A percentile compares a stretch with the other conserved stretches of the same genome.
Evolutionary conservation across 2,113 vertebrate genomes (phyloP).

Genomic region (Tachysurus vachellii): DNA sequence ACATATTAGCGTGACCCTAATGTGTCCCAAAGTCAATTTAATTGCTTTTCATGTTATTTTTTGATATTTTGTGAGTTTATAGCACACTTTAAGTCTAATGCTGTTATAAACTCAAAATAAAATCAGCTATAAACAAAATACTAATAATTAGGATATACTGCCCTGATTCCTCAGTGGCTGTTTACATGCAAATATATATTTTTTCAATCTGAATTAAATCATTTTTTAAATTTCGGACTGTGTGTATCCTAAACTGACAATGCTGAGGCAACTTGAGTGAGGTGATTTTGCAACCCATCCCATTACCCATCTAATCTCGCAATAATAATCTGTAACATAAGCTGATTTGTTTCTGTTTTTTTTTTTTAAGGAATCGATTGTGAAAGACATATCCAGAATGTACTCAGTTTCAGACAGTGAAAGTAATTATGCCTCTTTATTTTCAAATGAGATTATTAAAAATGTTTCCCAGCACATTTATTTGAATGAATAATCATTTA

Average conservation of each 20-base stretch:
- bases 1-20: too few relatives aligned
- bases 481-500: background rate
- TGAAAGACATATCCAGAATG: background rate
- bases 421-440: background rate
- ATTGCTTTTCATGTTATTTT: too few relatives aligned
- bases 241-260: background rate
- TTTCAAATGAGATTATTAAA: background rate
- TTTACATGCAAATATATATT: too few relatives aligned
- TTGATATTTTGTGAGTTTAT: too few relatives aligned
- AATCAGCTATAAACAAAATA: too few relatives aligned
- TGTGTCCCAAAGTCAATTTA: too few relatives aligned
- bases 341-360: background rate
- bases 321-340: background rate
- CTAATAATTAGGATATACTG: too few relatives aligned
- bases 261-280: background rate
- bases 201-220: too few relatives aligned
- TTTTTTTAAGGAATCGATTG: background rate
- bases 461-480: background rate
- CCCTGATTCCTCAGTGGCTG: too few relatives aligned
- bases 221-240: background rate
- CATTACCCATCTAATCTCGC: background rate
- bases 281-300: background rate
- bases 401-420: background rate
- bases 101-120: too few relatives aligned
- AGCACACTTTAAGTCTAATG: too few relatives aligned